Evolutionary conservation across 2,797 vertebrate species (phyloP).

Genomic region (Hypotaenidia okinawae): DNA sequence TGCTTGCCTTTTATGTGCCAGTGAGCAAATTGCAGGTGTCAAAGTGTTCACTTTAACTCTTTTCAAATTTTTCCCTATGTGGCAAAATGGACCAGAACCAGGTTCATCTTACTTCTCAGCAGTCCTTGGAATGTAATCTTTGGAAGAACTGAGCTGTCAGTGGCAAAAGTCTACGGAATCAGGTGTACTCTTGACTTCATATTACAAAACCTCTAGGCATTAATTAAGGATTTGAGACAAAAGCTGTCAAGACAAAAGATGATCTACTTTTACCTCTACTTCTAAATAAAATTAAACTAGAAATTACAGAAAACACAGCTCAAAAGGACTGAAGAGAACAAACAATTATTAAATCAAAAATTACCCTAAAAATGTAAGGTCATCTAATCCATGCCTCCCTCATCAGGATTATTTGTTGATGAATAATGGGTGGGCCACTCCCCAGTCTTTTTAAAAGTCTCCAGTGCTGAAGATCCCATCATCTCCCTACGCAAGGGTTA

Average conservation of each 20-base stretch:
- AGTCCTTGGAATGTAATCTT: neutral
- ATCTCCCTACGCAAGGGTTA: neutral
- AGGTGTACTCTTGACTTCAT: neutral
- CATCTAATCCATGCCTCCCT: neutral
- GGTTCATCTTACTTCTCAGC: neutral
- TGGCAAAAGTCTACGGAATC: neutral
- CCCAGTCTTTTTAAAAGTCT: neutral
- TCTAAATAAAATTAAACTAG: neutral
- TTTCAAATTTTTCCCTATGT: neutral
- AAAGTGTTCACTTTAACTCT: neutral
- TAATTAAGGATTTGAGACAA: neutral
- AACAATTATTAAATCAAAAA: neutral
- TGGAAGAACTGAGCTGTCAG: neutral
- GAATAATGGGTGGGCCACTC: neutral
- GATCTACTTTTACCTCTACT: neutral
- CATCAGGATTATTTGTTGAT: neutral
- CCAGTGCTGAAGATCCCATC: neutral
- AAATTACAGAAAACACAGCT: neutral
- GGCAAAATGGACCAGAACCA: neutral
- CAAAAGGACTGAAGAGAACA: neutral
- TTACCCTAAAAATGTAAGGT: neutral
- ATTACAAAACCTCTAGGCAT: neutral
- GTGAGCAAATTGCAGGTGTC: neutral
- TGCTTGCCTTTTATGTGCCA: neutral
- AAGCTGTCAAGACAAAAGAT: neutral